phyloP scores from a whole-genome alignment of 2,113 vertebrate species.

The Okapia johnstoni region DNA sequence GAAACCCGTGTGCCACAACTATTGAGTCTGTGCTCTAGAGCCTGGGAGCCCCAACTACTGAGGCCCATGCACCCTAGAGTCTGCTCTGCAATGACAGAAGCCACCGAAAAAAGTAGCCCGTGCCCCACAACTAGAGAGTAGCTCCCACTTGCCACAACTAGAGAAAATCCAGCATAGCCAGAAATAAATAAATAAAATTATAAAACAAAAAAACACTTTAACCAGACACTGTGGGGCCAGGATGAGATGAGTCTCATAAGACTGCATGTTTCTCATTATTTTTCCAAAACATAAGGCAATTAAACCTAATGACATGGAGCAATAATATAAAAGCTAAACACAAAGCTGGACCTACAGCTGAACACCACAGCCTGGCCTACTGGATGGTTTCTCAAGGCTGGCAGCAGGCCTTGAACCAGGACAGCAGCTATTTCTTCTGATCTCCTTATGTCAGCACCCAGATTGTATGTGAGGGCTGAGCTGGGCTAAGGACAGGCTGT shows the following conservation, averaged over 20 bases:
- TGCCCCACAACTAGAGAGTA: not conserved
- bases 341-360: not conserved
- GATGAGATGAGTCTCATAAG: not conserved
- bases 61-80: not conserved
- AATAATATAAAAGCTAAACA: not conserved
- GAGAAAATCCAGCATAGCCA: not conserved
- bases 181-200: not conserved
- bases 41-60: not conserved
- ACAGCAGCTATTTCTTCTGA: not conserved
- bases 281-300: not conserved
- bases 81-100: not conserved
- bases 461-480: not conserved
- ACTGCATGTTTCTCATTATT: not conserved
- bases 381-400: not conserved
- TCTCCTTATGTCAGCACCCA: not conserved
- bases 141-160: not conserved
- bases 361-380: not conserved
- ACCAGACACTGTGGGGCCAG: not conserved
- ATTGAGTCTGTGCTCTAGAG: not conserved
- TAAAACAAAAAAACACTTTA: not conserved
- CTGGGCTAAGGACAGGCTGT: not conserved
- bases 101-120: not conserved
- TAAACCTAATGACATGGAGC: not conserved
- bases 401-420: not conserved
- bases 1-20: not conserved